Evolutionary conservation across 2,888 invertebrate species (phyloP), one percentile per base, ranked within the genome.

Genomic region (Dicranocentrus wangi): DNA sequence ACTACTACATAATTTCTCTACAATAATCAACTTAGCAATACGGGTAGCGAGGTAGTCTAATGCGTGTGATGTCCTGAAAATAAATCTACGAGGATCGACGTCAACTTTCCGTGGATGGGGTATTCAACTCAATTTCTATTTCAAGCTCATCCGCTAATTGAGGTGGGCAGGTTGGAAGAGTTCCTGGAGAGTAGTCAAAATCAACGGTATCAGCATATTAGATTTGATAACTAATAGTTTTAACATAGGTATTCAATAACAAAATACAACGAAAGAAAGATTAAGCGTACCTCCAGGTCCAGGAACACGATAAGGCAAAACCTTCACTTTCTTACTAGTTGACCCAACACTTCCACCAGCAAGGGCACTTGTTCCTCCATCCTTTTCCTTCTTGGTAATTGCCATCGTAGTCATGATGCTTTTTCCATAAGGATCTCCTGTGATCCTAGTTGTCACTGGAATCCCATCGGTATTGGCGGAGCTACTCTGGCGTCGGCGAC

Each of bases 291-390:
- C 71, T 60, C 83, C 83, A 39, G 83, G 83, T 19, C 83, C 83
- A 1, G 83, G 83, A 51, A 83, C 83, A 17, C 83, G 70, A 77
- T 73, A 82, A 17, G 83, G 83, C 19, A 82, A 19, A 15, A 69
- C 81, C 42, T 77, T 73, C n/a, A 68, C 70, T 25, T 65, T 70
- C n/a, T 61, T 58, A 51, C 17, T 17, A 28, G 72, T 28, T 69
- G 25, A 47, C 3, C 23, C 10, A 32, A 10, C 3, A 32, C 32
- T 32, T 10, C 32, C 32, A n/a, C 47, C 47, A 5, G 47, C 47
- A 2, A n/a, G 2, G 13, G 47, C 3, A 47, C 10, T 15, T 47
- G 47, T 10, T 39, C 27, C 61, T 25, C 19, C 19, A 51, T n/a
- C 53, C 61, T 19, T 19, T 51, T 39, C 43, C 2, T 23, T 21